A percentile compares a stretch with the other conserved stretches of the same genome.
Evolutionary conservation across 2,888 invertebrate species (phyloP).

Genomic region (Dryobotodes eremita): DNA sequence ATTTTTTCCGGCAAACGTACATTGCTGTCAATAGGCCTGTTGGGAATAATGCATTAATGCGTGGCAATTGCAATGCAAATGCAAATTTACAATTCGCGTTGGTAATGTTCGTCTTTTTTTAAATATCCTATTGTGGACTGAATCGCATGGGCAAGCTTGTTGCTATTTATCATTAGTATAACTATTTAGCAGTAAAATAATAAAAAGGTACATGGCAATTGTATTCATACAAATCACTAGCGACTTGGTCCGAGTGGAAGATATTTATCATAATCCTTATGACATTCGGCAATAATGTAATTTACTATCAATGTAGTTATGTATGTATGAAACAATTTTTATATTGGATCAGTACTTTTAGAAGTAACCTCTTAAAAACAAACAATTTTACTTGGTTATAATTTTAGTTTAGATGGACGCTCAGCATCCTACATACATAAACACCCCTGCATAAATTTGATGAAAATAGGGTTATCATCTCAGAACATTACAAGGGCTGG

Average conservation of each 20-base stretch:
- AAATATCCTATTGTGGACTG: neutral
- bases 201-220: neutral
- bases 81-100: constrained; percentile 6
- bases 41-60: neutral
- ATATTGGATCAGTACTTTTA: neutral
- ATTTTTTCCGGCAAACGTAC: neutral
- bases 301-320: neutral
- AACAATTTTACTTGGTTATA: neutral
- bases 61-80: neutral
- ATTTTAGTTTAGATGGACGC: neutral
- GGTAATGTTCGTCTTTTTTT: neutral
- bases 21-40: too few species aligned
- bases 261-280: neutral
- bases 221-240: neutral
- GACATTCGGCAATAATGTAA: neutral
- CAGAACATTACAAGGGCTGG: neutral
- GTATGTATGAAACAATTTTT: neutral
- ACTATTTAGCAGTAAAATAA: neutral
- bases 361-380: neutral
- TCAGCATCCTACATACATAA: neutral
- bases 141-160: constrained; percentile 1
- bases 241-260: too few species aligned
- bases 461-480: neutral
- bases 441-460: neutral
- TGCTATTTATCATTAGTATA: neutral